phyloP scores from a whole-genome alignment of 2,797 vertebrate genomes.

The Coranthus polyacanthus region DNA sequence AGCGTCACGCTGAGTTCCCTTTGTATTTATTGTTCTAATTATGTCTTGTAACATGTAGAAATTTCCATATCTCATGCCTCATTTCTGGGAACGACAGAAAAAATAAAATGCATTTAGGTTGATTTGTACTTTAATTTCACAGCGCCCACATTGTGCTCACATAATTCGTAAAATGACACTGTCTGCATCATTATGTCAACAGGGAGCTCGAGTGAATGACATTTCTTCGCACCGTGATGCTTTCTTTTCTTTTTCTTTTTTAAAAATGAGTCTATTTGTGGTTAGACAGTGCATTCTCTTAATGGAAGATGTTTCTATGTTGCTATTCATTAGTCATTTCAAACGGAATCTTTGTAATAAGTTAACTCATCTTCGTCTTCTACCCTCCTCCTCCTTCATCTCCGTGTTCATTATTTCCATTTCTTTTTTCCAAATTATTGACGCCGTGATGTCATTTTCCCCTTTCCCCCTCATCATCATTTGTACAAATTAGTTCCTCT shows the following conservation, averaged over 20 bases:
- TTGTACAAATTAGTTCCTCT: conserved; percentile 10
- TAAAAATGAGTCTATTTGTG: conserved; percentile 36
- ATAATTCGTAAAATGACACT: too few relatives aligned
- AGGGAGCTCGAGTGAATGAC: conserved; percentile 8
- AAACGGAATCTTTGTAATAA: conserved; percentile 28
- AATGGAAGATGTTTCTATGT: conserved; percentile 16
- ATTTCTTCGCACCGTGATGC: conserved; percentile 12
- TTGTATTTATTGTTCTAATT: too few relatives aligned
- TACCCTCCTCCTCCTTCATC: conserved; percentile 22
- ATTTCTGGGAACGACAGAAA: too few relatives aligned
- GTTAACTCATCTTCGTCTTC: conserved; percentile 23
- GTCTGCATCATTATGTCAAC: conserved; percentile 5
- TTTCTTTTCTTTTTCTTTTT: conserved; percentile 7
- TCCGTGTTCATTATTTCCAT: background rate
- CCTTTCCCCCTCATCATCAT: conserved; percentile 1
- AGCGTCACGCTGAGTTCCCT: too few relatives aligned
- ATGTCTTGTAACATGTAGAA: too few relatives aligned
- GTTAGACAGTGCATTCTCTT: conserved; percentile 12
- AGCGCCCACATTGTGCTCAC: background rate
- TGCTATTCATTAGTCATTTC: conserved; percentile 40
- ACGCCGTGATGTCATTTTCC: conserved; percentile 20
- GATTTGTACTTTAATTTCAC: conserved; percentile 42
- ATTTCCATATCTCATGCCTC: too few relatives aligned
- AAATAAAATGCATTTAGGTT: conserved; percentile 16
- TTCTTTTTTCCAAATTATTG: conserved; percentile 26